A percentile compares a stretch with the other conserved stretches of the same genome.
phyloP scores from a whole-genome alignment of 2,797 vertebrate genomes.

The Oreochromis mossambicus region DNA sequence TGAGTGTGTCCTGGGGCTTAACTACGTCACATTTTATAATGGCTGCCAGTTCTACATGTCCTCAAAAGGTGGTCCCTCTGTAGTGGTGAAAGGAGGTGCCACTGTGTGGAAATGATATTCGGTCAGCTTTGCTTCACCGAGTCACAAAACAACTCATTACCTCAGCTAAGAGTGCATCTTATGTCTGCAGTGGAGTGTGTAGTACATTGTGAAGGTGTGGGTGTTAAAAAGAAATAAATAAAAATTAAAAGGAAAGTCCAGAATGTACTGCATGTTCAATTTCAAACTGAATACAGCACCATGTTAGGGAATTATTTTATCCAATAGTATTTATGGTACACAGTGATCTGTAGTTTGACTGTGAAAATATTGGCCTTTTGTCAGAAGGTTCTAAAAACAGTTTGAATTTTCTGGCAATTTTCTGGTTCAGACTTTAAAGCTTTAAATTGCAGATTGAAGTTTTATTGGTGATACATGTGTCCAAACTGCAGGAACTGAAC shows the following conservation, averaged over 20 bases:
- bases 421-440: background rate
- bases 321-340: background rate
- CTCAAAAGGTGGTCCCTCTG: conserved; percentile 51
- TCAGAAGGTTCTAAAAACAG: background rate
- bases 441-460: background rate
- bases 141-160: conserved; percentile 67
- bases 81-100: conserved; percentile 38
- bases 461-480: background rate
- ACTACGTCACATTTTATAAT: conserved; percentile 64
- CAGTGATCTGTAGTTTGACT: background rate
- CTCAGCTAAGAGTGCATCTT: conserved; percentile 18
- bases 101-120: conserved; percentile 52
- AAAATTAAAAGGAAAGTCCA: background rate
- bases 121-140: conserved; percentile 52
- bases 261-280: background rate
- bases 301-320: background rate
- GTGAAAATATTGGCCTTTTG: background rate
- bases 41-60: conserved; percentile 66
- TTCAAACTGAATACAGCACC: background rate
- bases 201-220: background rate
- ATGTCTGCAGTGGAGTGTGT: background rate
- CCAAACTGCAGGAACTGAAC: background rate
- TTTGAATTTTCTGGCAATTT: accelerated
- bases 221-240: background rate
- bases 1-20: conserved; percentile 45